Percentiles rank a stretch among this genome's conserved stretches.
Evolutionary conservation across 2,888 invertebrate species (phyloP).

Genomic region (Balanococcus diminutus): DNA sequence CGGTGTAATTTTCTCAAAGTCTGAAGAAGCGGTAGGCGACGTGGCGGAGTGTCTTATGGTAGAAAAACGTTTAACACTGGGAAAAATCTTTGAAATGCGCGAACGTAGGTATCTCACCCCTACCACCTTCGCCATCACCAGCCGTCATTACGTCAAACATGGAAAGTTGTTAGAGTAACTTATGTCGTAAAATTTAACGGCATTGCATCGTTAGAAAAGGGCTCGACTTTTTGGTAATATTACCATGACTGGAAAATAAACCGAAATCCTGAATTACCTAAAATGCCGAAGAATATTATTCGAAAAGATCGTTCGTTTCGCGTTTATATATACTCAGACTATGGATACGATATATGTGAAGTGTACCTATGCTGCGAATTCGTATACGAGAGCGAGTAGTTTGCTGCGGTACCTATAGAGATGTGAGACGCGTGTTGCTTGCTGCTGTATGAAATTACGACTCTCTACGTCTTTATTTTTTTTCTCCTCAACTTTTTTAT

Average conservation of each 20-base stretch:
- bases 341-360: not conserved
- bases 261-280: conserved; percentile 18
- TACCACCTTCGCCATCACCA: too few species aligned
- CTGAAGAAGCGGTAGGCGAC: not conserved
- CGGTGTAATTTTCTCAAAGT: not conserved
- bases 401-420: not conserved
- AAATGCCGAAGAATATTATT: conserved; percentile 25
- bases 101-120: too few species aligned
- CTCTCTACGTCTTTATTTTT: not conserved
- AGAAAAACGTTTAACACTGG: conserved; percentile 30
- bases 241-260: conserved; percentile 14
- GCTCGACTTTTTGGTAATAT: conserved; percentile 15
- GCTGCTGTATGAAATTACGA: not conserved
- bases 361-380: not conserved
- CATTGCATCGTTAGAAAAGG: conserved; percentile 23
- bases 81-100: conserved; percentile 3
- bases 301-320: conserved; percentile 8
- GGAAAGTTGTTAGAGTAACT: conserved; percentile 38
- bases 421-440: not conserved
- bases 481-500: not conserved
- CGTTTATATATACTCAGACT: not conserved
- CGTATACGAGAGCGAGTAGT: not conserved
- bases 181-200: conserved; percentile 40
- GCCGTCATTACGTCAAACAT: conserved; percentile 35
- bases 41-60: not conserved